A percentile compares a stretch with the other conserved stretches of the same genome.
Evolutionary conservation across 1,140 invertebrate genomes (phyloP).

Genomic region (Penaeus japonicus): DNA sequence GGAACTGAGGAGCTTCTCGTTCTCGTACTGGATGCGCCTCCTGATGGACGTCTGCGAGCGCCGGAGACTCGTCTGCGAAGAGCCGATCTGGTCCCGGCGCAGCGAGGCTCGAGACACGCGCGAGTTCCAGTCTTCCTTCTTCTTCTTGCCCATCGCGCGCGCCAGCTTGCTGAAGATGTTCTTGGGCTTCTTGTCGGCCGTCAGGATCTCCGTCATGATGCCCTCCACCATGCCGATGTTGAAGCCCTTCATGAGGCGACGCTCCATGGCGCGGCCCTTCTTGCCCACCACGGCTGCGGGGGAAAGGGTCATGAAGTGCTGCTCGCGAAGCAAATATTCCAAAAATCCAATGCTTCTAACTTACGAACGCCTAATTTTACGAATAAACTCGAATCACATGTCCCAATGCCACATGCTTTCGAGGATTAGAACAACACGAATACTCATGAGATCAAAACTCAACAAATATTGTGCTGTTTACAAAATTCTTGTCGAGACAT

Average conservation of each 20-base stretch:
- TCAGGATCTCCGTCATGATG: slow-evolving; percentile 58
- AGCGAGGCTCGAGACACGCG: slow-evolving; percentile 49
- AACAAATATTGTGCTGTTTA: background rate
- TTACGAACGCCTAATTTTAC: background rate
- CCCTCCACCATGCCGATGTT: slow-evolving; percentile 59
- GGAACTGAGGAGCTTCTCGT: slow-evolving; percentile 46
- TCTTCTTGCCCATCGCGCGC: slow-evolving; percentile 58
- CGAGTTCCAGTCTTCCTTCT: slow-evolving; percentile 58
- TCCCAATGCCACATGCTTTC: background rate
- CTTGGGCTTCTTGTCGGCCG: slow-evolving; percentile 55
- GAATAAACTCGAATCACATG: background rate
- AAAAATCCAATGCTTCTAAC: background rate
- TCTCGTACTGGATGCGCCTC: slow-evolving; percentile 56
- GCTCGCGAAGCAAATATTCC: background rate
- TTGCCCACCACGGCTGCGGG: slow-evolving; percentile 55
- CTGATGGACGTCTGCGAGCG: slow-evolving; percentile 56
- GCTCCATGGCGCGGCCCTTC: slow-evolving; percentile 58
- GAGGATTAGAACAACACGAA: background rate
- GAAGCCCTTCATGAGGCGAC: slow-evolving; percentile 60
- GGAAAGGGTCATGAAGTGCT: background rate
- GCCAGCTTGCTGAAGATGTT: slow-evolving; percentile 60
- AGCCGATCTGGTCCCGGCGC: slow-evolving; percentile 53
- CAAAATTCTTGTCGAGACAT: slow-evolving; percentile 4
- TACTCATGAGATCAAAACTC: background rate
- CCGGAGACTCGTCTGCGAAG: slow-evolving; percentile 49